Conservation (phyloP, 2,113 vertebrate genomes). For the Xyrauchen texanus region DNA sequence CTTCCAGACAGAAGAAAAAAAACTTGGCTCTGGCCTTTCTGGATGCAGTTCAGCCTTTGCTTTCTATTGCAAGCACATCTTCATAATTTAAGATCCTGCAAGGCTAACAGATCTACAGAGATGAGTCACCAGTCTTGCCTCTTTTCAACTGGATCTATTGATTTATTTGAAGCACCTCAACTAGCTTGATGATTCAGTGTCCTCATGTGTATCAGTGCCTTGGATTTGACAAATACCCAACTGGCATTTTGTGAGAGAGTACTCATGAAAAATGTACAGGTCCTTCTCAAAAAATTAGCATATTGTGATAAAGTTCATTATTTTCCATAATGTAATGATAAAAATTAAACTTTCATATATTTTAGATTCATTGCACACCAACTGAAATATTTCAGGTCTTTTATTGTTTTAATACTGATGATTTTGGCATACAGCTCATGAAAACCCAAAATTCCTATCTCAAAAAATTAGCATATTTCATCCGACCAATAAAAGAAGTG, state of each 20-base stretch:
- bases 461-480: too few species aligned
- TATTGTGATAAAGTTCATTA: too few species aligned
- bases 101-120: constrained; percentile 17
- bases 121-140: constrained; percentile 7
- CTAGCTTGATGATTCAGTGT: constrained; percentile 56
- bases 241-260: constrained; percentile 46
- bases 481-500: too few species aligned
- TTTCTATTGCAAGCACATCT: constrained; percentile 10
- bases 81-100: constrained; percentile 32
- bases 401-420: too few species aligned
- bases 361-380: too few species aligned
- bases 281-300: too few species aligned
- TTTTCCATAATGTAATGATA: too few species aligned
- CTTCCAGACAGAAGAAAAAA: constrained; percentile 18
- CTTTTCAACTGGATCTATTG: constrained; percentile 20
- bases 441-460: too few species aligned
- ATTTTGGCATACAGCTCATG: too few species aligned
- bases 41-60: not conserved
- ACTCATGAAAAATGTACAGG: constrained; percentile 58
- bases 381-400: too few species aligned
- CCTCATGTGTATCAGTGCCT: constrained; percentile 38
- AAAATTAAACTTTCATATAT: too few species aligned
- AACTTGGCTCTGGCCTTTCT: not conserved
- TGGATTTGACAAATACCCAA: constrained; percentile 55
- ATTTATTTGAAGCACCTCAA: constrained; percentile 58